These are phyloP conservation scores for Bothrops jararaca DNA, from an alignment of 2,113 vertebrate species.

Conservation along the genomic window DNA sequence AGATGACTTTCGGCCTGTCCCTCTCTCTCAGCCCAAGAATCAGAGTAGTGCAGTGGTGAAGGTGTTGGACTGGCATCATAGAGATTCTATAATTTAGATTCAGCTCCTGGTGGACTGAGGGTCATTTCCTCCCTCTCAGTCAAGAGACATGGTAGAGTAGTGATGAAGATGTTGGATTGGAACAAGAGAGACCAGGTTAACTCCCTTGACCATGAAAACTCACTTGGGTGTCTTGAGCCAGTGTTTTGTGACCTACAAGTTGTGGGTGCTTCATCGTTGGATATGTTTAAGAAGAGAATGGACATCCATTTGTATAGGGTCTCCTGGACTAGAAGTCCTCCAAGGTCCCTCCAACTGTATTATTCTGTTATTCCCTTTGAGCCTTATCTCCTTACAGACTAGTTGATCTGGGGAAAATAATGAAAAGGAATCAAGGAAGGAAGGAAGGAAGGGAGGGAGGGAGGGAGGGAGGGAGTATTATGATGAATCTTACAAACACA, in stretches of 20 bases:
- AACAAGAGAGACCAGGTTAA: not conserved
- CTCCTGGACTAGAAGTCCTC: not conserved
- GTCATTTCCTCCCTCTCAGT: not conserved
- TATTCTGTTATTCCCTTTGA: not conserved
- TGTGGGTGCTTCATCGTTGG: not conserved
- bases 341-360: too few species aligned
- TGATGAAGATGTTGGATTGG: not conserved
- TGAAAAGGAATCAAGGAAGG: not conserved
- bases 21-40: not conserved
- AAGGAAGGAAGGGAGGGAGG: too few species aligned
- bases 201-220: not conserved
- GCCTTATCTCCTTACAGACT: not conserved
- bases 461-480: not conserved
- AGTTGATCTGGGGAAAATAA: not conserved
- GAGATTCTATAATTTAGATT: too few species aligned
- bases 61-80: not conserved
- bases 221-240: not conserved
- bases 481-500: not conserved
- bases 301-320: not conserved
- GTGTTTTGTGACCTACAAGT: not conserved
- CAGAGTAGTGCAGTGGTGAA: not conserved
- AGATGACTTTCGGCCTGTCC: not conserved
- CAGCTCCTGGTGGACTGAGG: not conserved
- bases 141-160: not conserved
- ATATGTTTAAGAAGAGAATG: not conserved